Evolutionary conservation across 2,888 invertebrate species (phyloP), one percentile per base, ranked within the genome.

Genomic region (Agonopterix alstromeriana): DNA sequence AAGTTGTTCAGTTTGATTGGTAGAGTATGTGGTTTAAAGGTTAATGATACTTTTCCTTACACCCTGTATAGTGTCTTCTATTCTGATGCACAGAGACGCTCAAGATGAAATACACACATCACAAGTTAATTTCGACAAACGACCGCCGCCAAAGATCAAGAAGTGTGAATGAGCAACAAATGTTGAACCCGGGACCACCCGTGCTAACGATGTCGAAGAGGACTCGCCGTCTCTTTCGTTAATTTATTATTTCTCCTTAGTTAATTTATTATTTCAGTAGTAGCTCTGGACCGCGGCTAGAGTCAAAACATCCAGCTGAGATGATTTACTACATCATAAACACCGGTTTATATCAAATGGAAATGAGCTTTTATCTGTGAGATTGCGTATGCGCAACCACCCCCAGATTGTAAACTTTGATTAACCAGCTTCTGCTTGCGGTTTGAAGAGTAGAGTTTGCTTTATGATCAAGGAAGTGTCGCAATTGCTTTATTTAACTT

Each of bases 251-350:
- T 86, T 82, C 82, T 45, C 48, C 70, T 73, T 66, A 64, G 68
- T 70, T 79, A 83, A 86, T 87, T 85, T 87, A 88, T 85, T 85
- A 84, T 87, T 86, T 82, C 84, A 80, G 84, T 74, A 73, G 82
- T 76, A 53, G 61, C 64, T 63, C 10, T 60, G 60, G 66, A 65
- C 71, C 71, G 73, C 67, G 63, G 66, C 70, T 36, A 10, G 35
- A 82, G 86, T 86, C 88, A 87, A 82, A 87, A 87, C 88, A 87
- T 82, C 82, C 85, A 82, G 76, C 74, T 56, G 53, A 58, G 61
- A 84, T 88, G 88, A 88, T 88, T 88, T 87, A 88, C 69, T 68
- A 63, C 72, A 83, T 73, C 74, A 82, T 87, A 86, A 86, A 88
- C 77, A 65, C 64, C 68, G 77, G 77, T 86, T 85, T 86, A 87